These are phyloP conservation scores for Prunella strophiata DNA, from an alignment of 2,797 vertebrate genomes.

Conservation along the genomic window DNA sequence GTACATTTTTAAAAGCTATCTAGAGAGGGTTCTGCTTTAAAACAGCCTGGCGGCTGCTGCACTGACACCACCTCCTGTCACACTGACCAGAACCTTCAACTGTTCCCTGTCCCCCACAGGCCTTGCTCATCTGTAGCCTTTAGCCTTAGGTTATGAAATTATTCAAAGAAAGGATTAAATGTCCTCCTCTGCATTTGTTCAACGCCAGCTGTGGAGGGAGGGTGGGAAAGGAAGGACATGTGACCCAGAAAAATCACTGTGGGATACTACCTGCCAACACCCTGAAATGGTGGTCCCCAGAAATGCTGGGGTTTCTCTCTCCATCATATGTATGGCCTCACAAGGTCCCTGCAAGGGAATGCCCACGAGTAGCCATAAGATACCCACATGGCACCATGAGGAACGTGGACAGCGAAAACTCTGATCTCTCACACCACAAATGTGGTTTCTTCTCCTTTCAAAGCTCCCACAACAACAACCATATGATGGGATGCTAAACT, in stretches of 20 bases:
- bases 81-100: neutral
- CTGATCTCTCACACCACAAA: neutral
- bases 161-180: conserved; percentile 32
- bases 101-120: neutral
- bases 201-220: conserved; percentile 37
- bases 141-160: conserved; percentile 39
- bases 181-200: neutral
- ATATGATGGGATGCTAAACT: neutral
- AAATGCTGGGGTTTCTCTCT: neutral
- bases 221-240: conserved; percentile 8
- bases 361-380: rapidly evolving
- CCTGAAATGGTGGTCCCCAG: neutral
- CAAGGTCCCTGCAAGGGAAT: neutral
- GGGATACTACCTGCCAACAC: neutral
- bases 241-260: neutral
- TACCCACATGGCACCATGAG: neutral
- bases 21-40: conserved; percentile 55
- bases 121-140: conserved; percentile 28
- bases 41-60: conserved; percentile 13
- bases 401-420: neutral
- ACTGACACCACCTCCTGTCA: neutral
- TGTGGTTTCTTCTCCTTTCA: neutral
- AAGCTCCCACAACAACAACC: neutral
- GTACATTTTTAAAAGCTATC: conserved; percentile 59
- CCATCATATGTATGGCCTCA: rapidly evolving